Conservation (phyloP, 1,140 invertebrate genomes). For the Zaprionus capensis region DNA sequence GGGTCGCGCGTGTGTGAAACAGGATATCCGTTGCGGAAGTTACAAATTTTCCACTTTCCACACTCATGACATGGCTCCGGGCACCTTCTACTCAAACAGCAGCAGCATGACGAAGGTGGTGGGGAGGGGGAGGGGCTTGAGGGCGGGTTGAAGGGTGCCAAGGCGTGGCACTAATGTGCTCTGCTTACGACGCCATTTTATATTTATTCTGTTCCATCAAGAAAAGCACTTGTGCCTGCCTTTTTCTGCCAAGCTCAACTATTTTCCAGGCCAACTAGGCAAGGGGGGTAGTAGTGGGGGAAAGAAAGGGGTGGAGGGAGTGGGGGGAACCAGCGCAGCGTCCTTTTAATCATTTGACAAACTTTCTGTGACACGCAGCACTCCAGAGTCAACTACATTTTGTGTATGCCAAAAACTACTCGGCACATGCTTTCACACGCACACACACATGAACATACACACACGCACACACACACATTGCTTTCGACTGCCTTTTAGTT, state of each 20-base stretch:
- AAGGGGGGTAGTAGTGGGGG: background rate
- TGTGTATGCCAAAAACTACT: conserved; percentile 74
- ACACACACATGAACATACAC: conserved; percentile 19
- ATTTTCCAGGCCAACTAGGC: conserved; percentile 30
- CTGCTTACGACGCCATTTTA: conserved; percentile 81
- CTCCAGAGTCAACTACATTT: conserved; percentile 68
- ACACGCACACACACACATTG: conserved; percentile 34
- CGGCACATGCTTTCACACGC: conserved; percentile 29
- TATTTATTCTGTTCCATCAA: conserved; percentile 76
- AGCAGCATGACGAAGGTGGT: background rate
- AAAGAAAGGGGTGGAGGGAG: background rate
- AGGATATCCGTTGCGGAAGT: conserved; percentile 82
- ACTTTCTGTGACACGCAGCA: conserved; percentile 77
- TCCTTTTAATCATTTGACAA: conserved; percentile 83
- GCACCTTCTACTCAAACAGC: conserved; percentile 43
- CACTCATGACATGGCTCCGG: conserved; percentile 47
- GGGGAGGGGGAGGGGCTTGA: background rate
- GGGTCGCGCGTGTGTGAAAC: conserved; percentile 68
- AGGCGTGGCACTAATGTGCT: conserved; percentile 71
- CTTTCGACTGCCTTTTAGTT: conserved; percentile 64
- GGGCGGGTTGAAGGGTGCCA: background rate
- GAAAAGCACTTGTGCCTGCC: conserved; percentile 58
- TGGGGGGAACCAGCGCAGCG: conserved; percentile 41
- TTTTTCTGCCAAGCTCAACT: conserved; percentile 51
- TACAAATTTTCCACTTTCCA: conserved; percentile 83